Evolutionary conservation across 2,797 vertebrate genomes (phyloP).

Genomic region (Percopsis omiscomaycus): DNA sequence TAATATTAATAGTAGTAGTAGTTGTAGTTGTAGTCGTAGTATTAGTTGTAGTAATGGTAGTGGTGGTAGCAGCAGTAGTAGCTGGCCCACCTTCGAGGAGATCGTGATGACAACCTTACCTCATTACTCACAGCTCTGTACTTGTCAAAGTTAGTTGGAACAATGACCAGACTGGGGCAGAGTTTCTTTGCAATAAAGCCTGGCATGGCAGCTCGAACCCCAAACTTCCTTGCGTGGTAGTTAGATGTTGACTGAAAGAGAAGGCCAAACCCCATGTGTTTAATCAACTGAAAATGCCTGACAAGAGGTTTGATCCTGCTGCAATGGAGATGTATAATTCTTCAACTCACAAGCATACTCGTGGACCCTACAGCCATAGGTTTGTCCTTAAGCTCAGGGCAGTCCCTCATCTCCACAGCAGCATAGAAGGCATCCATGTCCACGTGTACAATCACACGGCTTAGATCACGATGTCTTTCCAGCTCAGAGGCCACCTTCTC

Average conservation of each 20-base stretch:
- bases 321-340: not conserved
- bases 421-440: conserved; percentile 99
- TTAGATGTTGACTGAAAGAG: conserved; percentile 91
- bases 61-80: not conserved
- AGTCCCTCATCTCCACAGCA: conserved; percentile 95
- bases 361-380: conserved; percentile 96
- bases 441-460: conserved; percentile 88
- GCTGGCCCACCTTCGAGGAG: too few species aligned
- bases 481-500: conserved; percentile 79
- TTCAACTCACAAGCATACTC: conserved; percentile 89
- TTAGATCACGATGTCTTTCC: conserved; percentile 85
- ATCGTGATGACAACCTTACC: conserved; percentile 73
- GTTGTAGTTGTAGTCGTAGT: not conserved
- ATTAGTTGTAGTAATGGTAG: too few species aligned
- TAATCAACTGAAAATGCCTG: not conserved
- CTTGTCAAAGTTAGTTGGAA: conserved; percentile 90
- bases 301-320: not conserved
- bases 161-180: conserved; percentile 89
- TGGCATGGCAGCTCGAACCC: conserved; percentile 96
- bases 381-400: conserved; percentile 88
- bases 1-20: not conserved
- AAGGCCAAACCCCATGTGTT: conserved; percentile 11
- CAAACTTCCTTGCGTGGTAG: conserved; percentile 94
- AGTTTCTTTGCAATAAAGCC: conserved; percentile 98
- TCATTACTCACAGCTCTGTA: conserved; percentile 88